phyloP scores from a whole-genome alignment of 2,113 vertebrate genomes.

The Nettapus auritus region DNA sequence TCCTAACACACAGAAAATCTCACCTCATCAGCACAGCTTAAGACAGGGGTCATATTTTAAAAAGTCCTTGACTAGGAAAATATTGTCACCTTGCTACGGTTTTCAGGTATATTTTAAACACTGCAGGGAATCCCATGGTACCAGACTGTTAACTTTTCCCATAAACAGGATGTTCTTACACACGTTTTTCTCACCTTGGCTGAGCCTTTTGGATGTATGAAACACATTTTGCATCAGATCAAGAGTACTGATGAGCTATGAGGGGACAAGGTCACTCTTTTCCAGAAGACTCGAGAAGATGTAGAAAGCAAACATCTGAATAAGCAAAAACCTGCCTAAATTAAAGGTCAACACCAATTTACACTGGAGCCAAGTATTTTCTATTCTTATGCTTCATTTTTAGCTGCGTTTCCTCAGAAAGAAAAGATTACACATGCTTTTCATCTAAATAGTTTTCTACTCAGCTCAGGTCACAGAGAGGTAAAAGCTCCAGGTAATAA shows the following conservation, averaged over 20 bases:
- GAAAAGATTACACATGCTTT: neutral
- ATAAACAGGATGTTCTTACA: neutral
- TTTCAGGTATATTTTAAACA: conserved; percentile 1
- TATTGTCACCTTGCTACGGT: neutral
- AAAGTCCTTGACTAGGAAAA: neutral
- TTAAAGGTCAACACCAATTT: neutral
- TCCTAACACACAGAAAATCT: neutral
- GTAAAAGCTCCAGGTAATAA: neutral
- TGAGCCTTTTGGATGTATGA: neutral
- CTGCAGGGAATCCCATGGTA: neutral
- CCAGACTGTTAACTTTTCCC: neutral
- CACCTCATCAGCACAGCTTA: neutral
- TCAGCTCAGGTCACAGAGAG: neutral
- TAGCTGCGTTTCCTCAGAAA: neutral
- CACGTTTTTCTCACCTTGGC: neutral
- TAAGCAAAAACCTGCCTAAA: neutral
- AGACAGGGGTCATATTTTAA: neutral
- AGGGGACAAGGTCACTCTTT: neutral
- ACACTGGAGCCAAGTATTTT: neutral
- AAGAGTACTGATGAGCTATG: neutral
- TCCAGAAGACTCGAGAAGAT: neutral
- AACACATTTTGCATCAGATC: neutral
- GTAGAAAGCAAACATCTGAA: neutral
- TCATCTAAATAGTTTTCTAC: neutral
- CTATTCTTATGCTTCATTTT: neutral